These are phyloP conservation scores for Drosophila demipolita DNA, from an alignment of 2,888 invertebrate genomes.

Conservation along the genomic window DNA sequence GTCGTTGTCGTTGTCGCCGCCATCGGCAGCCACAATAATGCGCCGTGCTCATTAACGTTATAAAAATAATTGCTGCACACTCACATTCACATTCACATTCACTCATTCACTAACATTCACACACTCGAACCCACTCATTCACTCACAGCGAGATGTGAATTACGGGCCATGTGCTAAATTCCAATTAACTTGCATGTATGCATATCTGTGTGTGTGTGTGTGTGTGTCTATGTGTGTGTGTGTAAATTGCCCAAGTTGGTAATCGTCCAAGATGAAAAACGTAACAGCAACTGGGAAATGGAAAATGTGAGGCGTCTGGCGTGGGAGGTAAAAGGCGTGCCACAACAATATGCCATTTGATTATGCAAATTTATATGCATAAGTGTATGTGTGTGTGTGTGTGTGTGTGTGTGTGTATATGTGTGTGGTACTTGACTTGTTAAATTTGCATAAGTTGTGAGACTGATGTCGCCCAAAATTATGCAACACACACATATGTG, in stretches of 20 bases:
- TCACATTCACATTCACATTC: slow-evolving; percentile 35
- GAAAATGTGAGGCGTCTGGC: slow-evolving; percentile 2
- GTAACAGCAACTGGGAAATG: slow-evolving; percentile 31
- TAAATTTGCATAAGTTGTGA: slow-evolving; percentile 74
- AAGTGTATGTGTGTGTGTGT: slow-evolving; percentile 14
- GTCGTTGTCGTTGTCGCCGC: slow-evolving; percentile 25
- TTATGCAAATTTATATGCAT: slow-evolving; percentile 68
- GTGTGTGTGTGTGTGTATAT: slow-evolving; percentile 13
- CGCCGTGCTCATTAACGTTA: slow-evolving; percentile 76
- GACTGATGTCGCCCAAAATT: slow-evolving; percentile 56
- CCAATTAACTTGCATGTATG: slow-evolving; percentile 71
- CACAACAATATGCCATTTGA: slow-evolving; percentile 77
- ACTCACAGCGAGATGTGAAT: slow-evolving; percentile 47
- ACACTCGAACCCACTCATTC: slow-evolving; percentile 28
- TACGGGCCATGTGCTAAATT: slow-evolving; percentile 76
- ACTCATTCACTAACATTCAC: slow-evolving; percentile 23
- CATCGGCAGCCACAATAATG: slow-evolving; percentile 67
- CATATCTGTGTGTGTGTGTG: slow-evolving; percentile 14
- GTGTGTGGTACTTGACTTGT: slow-evolving; percentile 70
- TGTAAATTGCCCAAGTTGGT: slow-evolving; percentile 61
- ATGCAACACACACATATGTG: slow-evolving; percentile 65
- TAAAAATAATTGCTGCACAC: slow-evolving; percentile 79
- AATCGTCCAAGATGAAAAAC: slow-evolving; percentile 74
- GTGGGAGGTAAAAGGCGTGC: slow-evolving; percentile 10
- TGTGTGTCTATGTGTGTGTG: slow-evolving; percentile 10